Evolutionary conservation across 2,888 invertebrate genomes (phyloP).

Genomic region (Lepas anatifera): DNA sequence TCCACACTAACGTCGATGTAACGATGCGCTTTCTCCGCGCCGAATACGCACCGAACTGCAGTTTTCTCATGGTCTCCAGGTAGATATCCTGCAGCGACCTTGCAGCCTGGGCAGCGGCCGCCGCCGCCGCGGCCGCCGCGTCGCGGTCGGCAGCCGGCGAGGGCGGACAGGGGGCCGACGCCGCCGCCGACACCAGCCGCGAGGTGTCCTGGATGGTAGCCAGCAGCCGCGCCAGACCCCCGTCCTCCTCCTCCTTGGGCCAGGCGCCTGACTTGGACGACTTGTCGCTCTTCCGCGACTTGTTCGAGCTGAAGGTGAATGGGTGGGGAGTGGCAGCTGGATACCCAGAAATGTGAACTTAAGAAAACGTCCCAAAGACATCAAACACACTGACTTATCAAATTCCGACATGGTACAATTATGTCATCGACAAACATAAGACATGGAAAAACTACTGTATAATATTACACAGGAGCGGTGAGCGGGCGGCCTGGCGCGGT

Average conservation of each 20-base stretch:
- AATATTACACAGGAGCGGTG: no score
- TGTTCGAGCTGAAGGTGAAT: neutral
- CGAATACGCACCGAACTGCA: conserved; percentile 64
- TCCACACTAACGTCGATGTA: no score
- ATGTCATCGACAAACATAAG: no score
- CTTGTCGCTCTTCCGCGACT: neutral
- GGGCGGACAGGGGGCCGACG: conserved; percentile 23
- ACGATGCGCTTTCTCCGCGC: no score
- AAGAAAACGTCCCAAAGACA: no score
- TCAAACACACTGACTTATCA: no score
- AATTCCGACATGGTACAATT: no score
- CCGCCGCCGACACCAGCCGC: conserved; percentile 25
- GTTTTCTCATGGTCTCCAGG: conserved; percentile 70
- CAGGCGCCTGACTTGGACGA: neutral
- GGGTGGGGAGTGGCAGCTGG: no score
- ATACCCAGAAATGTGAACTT: no score
- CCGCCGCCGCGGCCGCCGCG: conserved; percentile 22
- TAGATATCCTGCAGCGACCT: conserved; percentile 59
- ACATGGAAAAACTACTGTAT: no score
- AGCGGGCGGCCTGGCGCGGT: no score
- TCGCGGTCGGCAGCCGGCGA: conserved; percentile 16
- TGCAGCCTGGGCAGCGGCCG: conserved; percentile 39
- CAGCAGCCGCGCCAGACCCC: conserved; percentile 23
- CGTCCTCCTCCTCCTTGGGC: conserved; percentile 4
- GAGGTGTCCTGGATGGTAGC: conserved; percentile 27